Conservation (phyloP, 2,888 invertebrate species). For the Sericinus montela region DNA sequence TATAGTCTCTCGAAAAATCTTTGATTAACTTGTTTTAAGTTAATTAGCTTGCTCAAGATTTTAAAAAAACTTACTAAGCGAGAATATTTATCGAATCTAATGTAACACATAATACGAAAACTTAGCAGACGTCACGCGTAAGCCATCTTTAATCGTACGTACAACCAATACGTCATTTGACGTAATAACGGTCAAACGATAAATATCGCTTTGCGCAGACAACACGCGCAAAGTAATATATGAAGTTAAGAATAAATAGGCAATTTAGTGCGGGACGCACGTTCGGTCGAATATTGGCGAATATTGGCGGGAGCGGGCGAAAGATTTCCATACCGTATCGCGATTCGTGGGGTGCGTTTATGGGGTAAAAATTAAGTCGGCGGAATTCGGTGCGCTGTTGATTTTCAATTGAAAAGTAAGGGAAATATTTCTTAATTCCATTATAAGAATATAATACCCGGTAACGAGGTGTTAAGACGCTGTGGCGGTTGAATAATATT, state of each 20-base stretch:
- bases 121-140: constrained; percentile 41
- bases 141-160: constrained; percentile 61
- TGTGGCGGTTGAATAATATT: too few species aligned
- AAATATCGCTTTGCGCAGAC: constrained; percentile 79
- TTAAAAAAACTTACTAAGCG: too few species aligned
- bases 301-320: constrained; percentile 69
- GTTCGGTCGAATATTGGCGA: constrained; percentile 75
- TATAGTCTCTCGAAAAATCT: too few species aligned
- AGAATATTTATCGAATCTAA: constrained; percentile 3
- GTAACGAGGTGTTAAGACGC: too few species aligned
- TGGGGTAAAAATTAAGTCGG: constrained; percentile 78
- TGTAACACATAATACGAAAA: constrained; percentile 19
- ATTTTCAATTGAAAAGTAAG: constrained; percentile 58
- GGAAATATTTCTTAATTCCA: neutral
- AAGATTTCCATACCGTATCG: constrained; percentile 77
- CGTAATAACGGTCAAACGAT: constrained; percentile 78
- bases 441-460: too few species aligned
- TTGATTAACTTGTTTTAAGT: too few species aligned
- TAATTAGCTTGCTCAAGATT: too few species aligned
- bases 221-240: constrained; percentile 79
- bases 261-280: constrained; percentile 76
- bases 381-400: constrained; percentile 54
- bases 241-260: constrained; percentile 81
- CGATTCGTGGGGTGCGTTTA: constrained; percentile 74
- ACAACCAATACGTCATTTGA: constrained; percentile 74